Conservation (phyloP, 2,797 vertebrate species). For the Acomys russatus region DNA sequence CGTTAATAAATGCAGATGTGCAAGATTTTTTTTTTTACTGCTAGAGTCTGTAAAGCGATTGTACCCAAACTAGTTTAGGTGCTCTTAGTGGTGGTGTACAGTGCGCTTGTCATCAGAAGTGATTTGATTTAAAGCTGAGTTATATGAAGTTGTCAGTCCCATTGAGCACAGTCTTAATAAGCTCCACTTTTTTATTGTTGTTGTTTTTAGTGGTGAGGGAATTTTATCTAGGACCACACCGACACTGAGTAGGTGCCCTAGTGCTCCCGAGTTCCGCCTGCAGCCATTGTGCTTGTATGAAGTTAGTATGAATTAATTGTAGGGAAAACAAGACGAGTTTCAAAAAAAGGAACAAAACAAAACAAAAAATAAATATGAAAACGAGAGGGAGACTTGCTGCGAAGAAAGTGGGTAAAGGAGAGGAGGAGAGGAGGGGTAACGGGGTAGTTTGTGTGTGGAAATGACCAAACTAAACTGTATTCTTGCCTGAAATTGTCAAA, state of each 20-base stretch:
- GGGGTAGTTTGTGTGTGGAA: background rate
- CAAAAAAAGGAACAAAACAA: background rate
- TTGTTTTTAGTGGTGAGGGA: background rate
- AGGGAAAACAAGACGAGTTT: slow-evolving; percentile 36
- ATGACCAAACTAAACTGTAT: background rate
- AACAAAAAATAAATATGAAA: background rate
- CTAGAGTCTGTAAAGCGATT: slow-evolving; percentile 35
- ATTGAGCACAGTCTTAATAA: slow-evolving; percentile 42
- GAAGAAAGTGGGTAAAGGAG: background rate
- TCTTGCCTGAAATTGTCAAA: background rate
- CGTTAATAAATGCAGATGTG: background rate
- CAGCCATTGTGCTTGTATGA: background rate
- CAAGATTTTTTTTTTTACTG: background rate
- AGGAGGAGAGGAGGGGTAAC: background rate
- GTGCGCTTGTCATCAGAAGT: background rate
- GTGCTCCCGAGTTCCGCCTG: background rate
- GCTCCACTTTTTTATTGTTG: background rate
- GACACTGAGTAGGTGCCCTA: background rate
- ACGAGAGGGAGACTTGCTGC: background rate
- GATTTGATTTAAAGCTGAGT: slow-evolving; percentile 32
- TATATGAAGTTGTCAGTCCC: background rate
- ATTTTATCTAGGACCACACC: background rate
- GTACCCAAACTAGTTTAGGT: slow-evolving; percentile 4
- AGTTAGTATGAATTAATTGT: background rate
- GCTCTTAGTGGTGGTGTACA: background rate